phyloP scores from a whole-genome alignment of 2,113 vertebrate genomes.

The Lichenostomus cassidix region DNA sequence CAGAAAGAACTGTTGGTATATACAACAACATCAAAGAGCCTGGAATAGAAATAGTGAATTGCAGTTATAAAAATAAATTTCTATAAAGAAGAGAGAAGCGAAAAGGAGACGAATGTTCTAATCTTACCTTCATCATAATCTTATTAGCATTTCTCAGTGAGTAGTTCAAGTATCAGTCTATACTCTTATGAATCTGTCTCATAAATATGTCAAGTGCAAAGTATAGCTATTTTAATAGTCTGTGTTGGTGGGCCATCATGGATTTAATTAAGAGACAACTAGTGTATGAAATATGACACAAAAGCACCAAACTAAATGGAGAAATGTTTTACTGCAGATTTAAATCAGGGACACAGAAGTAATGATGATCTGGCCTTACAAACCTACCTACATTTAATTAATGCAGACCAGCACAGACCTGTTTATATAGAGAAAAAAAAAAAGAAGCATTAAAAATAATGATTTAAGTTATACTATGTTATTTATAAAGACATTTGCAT shows the following conservation, averaged over 20 bases:
- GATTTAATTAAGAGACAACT: slow-evolving; percentile 86
- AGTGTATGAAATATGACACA: slow-evolving; percentile 81
- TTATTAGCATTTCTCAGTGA: slow-evolving; percentile 81
- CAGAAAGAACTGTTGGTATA: slow-evolving; percentile 51
- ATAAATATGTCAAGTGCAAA: slow-evolving; percentile 83
- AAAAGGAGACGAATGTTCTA: slow-evolving; percentile 72
- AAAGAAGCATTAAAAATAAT: slow-evolving; percentile 66
- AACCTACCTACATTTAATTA: slow-evolving; percentile 77
- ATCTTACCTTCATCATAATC: slow-evolving; percentile 82
- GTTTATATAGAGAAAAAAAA: slow-evolving; percentile 45
- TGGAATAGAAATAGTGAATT: slow-evolving; percentile 64
- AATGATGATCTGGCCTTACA: slow-evolving; percentile 74
- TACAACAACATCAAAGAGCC: slow-evolving; percentile 59
- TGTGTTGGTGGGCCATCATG: slow-evolving; percentile 81
- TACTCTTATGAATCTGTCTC: slow-evolving; percentile 77
- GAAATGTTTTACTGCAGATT: slow-evolving; percentile 81
- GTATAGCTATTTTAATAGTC: slow-evolving; percentile 84
- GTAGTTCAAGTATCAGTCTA: slow-evolving; percentile 79
- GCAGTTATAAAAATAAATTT: slow-evolving; percentile 76
- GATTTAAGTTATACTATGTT: slow-evolving; percentile 68
- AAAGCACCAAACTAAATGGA: slow-evolving; percentile 79
- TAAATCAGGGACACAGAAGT: slow-evolving; percentile 75
- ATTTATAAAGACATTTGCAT: slow-evolving; percentile 71
- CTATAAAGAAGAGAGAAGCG: slow-evolving; percentile 61
- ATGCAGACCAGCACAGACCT: slow-evolving; percentile 67